Conservation (phyloP, 2,113 vertebrate genomes). For the Labrus mixtus region DNA sequence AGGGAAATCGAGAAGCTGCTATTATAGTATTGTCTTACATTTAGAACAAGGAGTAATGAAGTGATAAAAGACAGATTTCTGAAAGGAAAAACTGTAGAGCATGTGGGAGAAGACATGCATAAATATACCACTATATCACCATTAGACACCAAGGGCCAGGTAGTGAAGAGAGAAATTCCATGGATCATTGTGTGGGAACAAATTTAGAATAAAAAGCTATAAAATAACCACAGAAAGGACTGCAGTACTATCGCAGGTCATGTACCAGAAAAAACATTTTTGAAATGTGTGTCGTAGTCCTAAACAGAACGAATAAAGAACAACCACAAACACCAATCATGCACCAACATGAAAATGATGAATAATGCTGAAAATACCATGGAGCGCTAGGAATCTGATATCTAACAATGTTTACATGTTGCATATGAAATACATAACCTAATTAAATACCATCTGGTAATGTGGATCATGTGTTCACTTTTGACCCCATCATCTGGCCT, state of each 20-base stretch:
- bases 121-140: not conserved
- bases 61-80: not conserved
- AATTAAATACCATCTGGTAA: not conserved
- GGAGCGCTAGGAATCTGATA: not conserved
- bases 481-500: not conserved
- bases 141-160: not conserved
- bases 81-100: not conserved
- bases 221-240: no score
- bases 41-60: constrained; percentile 7
- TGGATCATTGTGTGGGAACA: not conserved
- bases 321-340: not conserved
- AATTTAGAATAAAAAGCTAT: not conserved
- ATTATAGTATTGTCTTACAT: constrained; percentile 3
- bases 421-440: not conserved
- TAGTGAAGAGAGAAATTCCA: not conserved
- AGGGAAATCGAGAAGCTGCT: not conserved
- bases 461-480: not conserved
- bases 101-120: not conserved
- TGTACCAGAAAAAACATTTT: not conserved
- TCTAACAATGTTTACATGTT: not conserved
- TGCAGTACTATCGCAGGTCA: not conserved
- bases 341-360: not conserved
- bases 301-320: not conserved
- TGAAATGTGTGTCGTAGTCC: not conserved
- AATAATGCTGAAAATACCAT: not conserved